These are phyloP conservation scores for Coccyzus lansbergi DNA, from an alignment of 2,797 vertebrate genomes.

Conservation along the genomic window DNA sequence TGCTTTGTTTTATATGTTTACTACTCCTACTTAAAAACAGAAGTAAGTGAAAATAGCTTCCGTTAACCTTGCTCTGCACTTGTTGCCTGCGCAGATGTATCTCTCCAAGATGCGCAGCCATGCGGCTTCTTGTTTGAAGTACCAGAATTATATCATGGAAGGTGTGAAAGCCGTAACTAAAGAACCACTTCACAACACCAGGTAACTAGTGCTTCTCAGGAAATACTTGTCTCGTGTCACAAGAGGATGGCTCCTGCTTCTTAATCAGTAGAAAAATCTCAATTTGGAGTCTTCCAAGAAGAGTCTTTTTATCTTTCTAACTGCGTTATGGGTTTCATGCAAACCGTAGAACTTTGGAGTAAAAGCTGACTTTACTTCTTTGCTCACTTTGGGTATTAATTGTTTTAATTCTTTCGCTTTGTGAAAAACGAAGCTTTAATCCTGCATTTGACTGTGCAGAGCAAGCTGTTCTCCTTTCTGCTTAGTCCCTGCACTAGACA, in stretches of 20 bases:
- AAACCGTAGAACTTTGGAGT: neutral
- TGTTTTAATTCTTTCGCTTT: neutral
- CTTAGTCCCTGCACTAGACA: neutral
- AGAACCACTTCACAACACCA: constrained; percentile 85
- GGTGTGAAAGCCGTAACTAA: constrained; percentile 91
- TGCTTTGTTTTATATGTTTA: neutral
- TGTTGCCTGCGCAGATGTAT: constrained; percentile 80
- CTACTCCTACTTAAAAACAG: rapidly evolving
- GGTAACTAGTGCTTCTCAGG: constrained; percentile 72
- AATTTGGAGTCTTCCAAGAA: neutral
- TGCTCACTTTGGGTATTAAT: neutral
- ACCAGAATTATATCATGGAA: constrained; percentile 94
- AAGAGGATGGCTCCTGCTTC: neutral
- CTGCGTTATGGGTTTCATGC: neutral
- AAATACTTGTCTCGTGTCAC: neutral
- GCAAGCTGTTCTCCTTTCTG: neutral
- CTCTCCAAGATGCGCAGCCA: constrained; percentile 93
- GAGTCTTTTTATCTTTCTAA: neutral
- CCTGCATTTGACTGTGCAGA: neutral
- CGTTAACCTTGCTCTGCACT: neutral
- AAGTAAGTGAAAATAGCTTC: neutral
- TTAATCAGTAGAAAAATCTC: neutral
- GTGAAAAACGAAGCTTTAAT: neutral
- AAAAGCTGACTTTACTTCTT: neutral
- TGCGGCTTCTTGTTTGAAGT: constrained; percentile 89